A percentile compares a stretch with the other conserved stretches of the same genome.
Conservation (phyloP, 1,140 invertebrate species). For the Trachelipus rathkii region DNA sequence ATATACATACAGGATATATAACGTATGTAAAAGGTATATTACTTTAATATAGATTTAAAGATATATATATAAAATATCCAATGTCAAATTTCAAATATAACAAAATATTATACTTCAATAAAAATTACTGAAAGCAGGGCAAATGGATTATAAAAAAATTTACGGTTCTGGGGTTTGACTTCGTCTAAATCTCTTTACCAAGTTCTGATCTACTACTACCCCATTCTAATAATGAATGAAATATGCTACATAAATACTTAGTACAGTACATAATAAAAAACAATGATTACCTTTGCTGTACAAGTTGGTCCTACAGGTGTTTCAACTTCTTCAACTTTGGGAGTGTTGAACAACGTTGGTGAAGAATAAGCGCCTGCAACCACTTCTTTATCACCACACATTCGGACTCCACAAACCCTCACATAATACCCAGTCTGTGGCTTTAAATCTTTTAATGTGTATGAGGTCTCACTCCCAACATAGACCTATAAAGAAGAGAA, state of each 20-base stretch:
- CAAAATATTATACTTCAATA: too few species aligned
- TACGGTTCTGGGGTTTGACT: neutral
- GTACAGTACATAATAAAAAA: neutral
- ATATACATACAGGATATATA: too few species aligned
- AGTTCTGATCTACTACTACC: neutral
- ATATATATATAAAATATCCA: too few species aligned
- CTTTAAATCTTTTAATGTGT: slow-evolving; percentile 62
- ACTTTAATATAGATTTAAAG: too few species aligned
- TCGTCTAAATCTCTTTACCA: neutral
- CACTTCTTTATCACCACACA: slow-evolving; percentile 55
- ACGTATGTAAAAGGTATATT: too few species aligned
- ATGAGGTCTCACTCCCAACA: slow-evolving; percentile 62
- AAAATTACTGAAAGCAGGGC: too few species aligned
- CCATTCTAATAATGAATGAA: neutral
- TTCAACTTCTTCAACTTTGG: slow-evolving; percentile 38
- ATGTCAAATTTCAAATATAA: too few species aligned
- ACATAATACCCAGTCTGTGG: slow-evolving; percentile 66
- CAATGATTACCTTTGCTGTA: neutral
- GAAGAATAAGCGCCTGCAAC: slow-evolving; percentile 64
- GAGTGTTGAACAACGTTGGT: slow-evolving; percentile 57
- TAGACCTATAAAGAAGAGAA: slow-evolving; percentile 59
- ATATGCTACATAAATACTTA: neutral
- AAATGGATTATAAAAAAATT: too few species aligned
- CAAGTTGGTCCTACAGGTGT: neutral
- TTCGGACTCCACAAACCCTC: slow-evolving; percentile 67